Evolutionary conservation across 2,113 vertebrate species (phyloP), one percentile per base, ranked within the genome.

Genomic region (Fulmarus glacialis): DNA sequence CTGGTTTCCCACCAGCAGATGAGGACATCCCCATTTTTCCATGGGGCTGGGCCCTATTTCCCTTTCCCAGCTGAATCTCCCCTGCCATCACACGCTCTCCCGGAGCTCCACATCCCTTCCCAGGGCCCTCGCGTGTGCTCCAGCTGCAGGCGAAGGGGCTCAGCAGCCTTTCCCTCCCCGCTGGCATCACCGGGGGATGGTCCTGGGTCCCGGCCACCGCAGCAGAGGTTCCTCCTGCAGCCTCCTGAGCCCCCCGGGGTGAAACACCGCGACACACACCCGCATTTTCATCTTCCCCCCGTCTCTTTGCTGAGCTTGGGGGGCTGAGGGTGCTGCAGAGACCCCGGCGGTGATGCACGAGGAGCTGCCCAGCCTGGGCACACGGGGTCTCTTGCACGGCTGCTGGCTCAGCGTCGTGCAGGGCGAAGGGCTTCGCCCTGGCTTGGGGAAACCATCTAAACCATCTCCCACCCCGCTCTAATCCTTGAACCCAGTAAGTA

Each of bases 121-220:
- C 36, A 60, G 29, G 6, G 2, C 15, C 11, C 36, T 66, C 11
- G 42, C 0, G 4, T 32, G 55, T 19, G 30, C 58, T 68, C 20
- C 72, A 77, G 72, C 29, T 4, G 0, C 32, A 19, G 68, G 24
- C 0, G 4, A 72, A 36, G 52, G 26, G 32, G 18, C n/a, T 79
- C 40, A 66, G 34, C 38, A 23, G 24, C 58, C 20, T 71, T 82
- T 32, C 26, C 40, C n/a, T 75, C 40, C 30, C n/a, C 1, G 0
- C 24, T 70, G 48, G 29, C 21, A 29, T 59, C 21, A 43, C 34
- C 20, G 0, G 1, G 4, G 40, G 7, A 4, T 5, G 6, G 15
- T 43, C 36, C 30, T 2, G 2, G 6, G 17, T 70, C 48, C 12
- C 0, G 2, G 10, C 12, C 68, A n/a, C 34, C 2, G 1, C 0